phyloP scores from a whole-genome alignment of 2,113 vertebrate species.

The Steatornis caripensis region DNA sequence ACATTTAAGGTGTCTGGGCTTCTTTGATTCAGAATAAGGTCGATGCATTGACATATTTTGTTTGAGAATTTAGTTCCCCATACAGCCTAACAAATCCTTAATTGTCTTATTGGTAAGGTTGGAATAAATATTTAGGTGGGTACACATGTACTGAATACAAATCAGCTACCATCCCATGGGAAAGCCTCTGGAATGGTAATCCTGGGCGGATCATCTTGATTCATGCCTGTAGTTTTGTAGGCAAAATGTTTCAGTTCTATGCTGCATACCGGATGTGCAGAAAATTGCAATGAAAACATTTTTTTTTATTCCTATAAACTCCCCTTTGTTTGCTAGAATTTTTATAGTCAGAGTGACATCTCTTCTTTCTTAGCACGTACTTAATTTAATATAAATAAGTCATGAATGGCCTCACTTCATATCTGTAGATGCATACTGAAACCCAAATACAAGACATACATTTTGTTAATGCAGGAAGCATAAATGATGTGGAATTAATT shows the following conservation, averaged over 20 bases:
- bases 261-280: not conserved
- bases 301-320: not conserved
- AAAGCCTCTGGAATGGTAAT: not conserved
- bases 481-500: constrained; percentile 23
- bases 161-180: not conserved
- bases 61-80: not conserved
- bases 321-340: not conserved
- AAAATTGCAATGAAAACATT: not conserved
- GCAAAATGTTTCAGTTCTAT: not conserved
- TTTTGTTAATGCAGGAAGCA: not conserved
- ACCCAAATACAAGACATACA: not conserved
- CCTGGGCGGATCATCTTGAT: not conserved
- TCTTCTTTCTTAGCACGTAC: not conserved
- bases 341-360: not conserved
- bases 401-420: not conserved
- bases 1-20: not conserved
- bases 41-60: not conserved
- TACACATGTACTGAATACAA: not conserved
- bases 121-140: not conserved
- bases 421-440: not conserved
- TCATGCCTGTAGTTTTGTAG: not conserved
- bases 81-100: not conserved
- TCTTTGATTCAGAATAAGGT: not conserved
- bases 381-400: constrained; percentile 3
- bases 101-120: not conserved